These are phyloP conservation scores for Paramormyrops kingsleyae DNA, from an alignment of 2,113 vertebrate genomes.

Conservation along the genomic window DNA sequence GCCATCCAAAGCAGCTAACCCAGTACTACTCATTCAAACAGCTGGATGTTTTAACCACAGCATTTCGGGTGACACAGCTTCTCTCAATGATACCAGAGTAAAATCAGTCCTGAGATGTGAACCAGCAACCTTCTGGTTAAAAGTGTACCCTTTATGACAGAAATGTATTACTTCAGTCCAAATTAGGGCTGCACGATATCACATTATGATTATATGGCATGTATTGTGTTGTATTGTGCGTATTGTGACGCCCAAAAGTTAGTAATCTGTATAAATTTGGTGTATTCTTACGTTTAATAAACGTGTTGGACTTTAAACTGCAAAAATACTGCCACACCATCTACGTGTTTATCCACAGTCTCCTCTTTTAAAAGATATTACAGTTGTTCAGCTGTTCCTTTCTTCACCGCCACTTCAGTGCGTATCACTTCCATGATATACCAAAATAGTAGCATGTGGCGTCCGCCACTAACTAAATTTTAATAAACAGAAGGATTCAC, in stretches of 20 bases:
- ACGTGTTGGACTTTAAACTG: neutral
- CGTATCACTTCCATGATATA: neutral
- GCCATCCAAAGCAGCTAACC: neutral
- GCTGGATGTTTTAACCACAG: neutral
- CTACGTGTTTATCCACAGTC: neutral
- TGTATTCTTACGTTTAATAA: neutral
- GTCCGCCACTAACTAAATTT: neutral
- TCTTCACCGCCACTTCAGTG: neutral
- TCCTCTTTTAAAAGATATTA: neutral
- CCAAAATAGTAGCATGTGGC: neutral
- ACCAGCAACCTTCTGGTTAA: neutral
- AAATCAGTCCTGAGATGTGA: neutral
- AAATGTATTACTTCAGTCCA: neutral
- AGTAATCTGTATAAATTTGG: neutral
- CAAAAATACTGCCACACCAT: neutral
- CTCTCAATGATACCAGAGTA: neutral
- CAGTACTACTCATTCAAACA: neutral
- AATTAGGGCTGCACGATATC: neutral
- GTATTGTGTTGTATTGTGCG: too few relatives aligned
- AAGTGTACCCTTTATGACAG: neutral
- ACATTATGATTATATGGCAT: neutral
- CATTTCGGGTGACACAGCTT: neutral
- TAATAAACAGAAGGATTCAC: neutral
- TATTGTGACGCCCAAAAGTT: neutral
- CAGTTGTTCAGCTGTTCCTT: neutral